phyloP scores from a whole-genome alignment of 2,113 vertebrate genomes.

The human region GRCh38 chr17:45329501-45330000 shows the following conservation, averaged over 20 bases:
- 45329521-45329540: too few relatives aligned
- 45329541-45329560: too few relatives aligned
- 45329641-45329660: not conserved
- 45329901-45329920: slow-evolving; percentile 10
- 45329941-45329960: not conserved
- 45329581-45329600: not conserved
- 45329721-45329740: slow-evolving; percentile 18
- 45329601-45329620: not conserved
- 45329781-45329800: slow-evolving; percentile 8
- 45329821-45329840: not conserved
- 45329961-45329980: not conserved
- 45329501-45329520: too few relatives aligned
- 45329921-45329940: not conserved
- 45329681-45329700: not conserved
- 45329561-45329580: not conserved
- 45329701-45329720: not conserved
- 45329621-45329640: not conserved
- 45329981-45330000: not conserved
- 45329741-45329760: slow-evolving; percentile 26
- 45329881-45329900: slow-evolving; percentile 35
- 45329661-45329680: not conserved
- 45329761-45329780: slow-evolving; percentile 21
- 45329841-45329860: not conserved
- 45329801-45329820: not conserved
- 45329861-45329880: slow-evolving; percentile 17